phyloP scores from a whole-genome alignment of 35 echinoderm and acorn worm species.

The Amphiura filiformis region DNA sequence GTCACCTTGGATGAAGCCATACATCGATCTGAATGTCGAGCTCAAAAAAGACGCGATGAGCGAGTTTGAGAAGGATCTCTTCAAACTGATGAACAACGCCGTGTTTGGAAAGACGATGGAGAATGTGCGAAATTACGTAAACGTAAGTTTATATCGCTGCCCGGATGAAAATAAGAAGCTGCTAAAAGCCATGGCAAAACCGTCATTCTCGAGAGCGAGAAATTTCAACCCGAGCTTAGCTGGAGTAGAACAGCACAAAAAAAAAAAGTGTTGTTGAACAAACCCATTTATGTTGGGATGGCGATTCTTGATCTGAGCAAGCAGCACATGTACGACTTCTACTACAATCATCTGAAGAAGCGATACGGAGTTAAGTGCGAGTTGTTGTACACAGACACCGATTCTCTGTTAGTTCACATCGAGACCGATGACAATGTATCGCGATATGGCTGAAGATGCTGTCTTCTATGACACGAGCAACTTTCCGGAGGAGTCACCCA shows the following conservation, averaged over 20 bases:
- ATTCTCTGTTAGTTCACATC: constrained; percentile 6
- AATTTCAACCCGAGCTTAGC: background rate
- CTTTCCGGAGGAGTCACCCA: too few relatives aligned
- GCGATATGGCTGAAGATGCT: too few relatives aligned
- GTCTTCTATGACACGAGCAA: too few relatives aligned
- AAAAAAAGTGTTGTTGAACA: background rate
- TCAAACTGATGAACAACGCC: constrained; percentile 2
- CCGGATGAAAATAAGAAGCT: background rate
- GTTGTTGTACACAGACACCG: constrained; percentile 25
- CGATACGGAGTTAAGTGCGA: background rate
- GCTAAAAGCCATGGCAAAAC: background rate
- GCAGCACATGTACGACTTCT: constrained; percentile 24
- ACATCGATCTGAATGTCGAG: background rate
- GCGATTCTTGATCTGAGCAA: background rate
- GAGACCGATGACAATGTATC: constrained; percentile 19
- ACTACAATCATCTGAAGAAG: too few relatives aligned
- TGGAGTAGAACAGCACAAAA: background rate
- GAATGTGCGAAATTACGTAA: background rate
- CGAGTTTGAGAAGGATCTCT: constrained; percentile 30
- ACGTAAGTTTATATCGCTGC: background rate
- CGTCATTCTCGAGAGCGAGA: background rate
- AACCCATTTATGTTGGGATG: constrained; percentile 22
- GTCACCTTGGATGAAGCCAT: background rate
- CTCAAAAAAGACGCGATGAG: background rate
- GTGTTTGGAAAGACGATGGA: constrained; percentile 21